A percentile compares a stretch with the other conserved stretches of the same genome.
Evolutionary conservation across 2,113 vertebrate species (phyloP).

Genomic region (Protobothrops flavoviridis): DNA sequence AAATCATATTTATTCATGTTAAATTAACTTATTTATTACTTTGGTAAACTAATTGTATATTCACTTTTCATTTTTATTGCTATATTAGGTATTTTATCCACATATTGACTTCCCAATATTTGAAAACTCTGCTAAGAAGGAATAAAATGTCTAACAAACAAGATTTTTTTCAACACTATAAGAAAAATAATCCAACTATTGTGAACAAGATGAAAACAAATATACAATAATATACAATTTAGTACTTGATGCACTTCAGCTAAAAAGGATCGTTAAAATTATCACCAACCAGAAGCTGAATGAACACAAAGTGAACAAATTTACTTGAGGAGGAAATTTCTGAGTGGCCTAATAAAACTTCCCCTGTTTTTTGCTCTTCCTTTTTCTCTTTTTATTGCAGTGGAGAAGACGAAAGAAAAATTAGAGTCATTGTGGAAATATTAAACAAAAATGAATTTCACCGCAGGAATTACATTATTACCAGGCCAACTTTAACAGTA

Average conservation of each 20-base stretch:
- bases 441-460: background rate
- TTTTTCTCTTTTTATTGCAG: background rate
- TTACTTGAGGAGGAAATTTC: background rate
- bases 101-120: background rate
- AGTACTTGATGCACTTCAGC: background rate
- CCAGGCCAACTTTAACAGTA: background rate
- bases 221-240: background rate
- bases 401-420: background rate
- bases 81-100: background rate
- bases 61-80: background rate
- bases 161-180: background rate
- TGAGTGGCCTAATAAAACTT: background rate
- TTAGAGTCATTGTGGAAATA: background rate
- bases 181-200: background rate
- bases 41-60: background rate
- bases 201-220: background rate
- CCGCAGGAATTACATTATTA: background rate
- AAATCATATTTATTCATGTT: background rate
- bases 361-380: background rate
- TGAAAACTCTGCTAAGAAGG: background rate
- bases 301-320: background rate
- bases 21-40: background rate
- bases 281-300: background rate
- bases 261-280: background rate
- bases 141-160: background rate